These are phyloP conservation scores for Argyra leucocephala DNA, from an alignment of 2,888 invertebrate species.

Conservation along the genomic window DNA sequence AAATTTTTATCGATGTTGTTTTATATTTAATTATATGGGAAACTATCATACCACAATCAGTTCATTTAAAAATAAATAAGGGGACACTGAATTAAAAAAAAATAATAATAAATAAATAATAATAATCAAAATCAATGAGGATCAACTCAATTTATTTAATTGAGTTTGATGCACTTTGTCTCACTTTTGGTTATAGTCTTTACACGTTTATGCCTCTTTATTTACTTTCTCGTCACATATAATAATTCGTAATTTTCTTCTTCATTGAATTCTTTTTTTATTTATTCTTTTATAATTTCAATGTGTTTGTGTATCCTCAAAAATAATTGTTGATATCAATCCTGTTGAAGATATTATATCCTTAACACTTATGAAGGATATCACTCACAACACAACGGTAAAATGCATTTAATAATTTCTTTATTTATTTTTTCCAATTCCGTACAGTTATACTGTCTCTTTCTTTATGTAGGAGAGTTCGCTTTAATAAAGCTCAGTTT, in stretches of 20 bases:
- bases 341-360: too few species aligned
- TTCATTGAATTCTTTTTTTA: not conserved
- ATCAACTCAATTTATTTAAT: not conserved
- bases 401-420: too few species aligned
- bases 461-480: too few species aligned
- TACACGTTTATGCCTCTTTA: not conserved
- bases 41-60: not conserved
- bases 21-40: not conserved
- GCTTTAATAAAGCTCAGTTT: not conserved
- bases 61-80: not conserved
- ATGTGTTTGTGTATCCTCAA: too few species aligned
- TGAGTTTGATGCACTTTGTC: not conserved
- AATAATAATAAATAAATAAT: not conserved
- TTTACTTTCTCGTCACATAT: not conserved
- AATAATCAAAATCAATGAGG: not conserved
- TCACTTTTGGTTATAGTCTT: not conserved
- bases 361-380: too few species aligned
- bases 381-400: too few species aligned
- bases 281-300: not conserved
- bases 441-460: too few species aligned
- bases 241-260: not conserved
- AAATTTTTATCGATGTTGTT: not conserved
- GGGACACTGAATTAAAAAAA: not conserved
- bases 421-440: too few species aligned
- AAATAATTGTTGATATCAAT: too few species aligned